Evolutionary conservation across 2,888 invertebrate species (phyloP), one percentile per base, ranked within the genome.

Genomic region (Apodemia mormo): DNA sequence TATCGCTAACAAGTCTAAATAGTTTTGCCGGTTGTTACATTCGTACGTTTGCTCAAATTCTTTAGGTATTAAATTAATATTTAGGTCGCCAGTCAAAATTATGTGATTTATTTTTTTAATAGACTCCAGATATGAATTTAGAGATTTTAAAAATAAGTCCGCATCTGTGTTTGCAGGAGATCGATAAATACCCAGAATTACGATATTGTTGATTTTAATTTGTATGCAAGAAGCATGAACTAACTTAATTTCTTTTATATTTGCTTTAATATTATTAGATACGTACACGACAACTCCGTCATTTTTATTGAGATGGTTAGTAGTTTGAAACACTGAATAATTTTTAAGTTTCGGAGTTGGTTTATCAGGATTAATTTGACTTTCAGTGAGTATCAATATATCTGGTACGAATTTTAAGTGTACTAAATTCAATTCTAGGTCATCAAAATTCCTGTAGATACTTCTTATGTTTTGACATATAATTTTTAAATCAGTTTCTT

Each of bases 141-240:
- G 52, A 9, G 67, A 73, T 33, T 49, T 66, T 33, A 71, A 52
- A 56, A 71, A 72, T 43, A 58, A 30, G 1, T 12, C 10, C 10
- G 70, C 70, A 29, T 67, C 69, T 9, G 37, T 45, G 22, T 65
- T 43, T 2, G 70, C 69, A 1, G 72, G 72, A 37, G 72, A 72
- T 1, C 72, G 70, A 49, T 72, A 70, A 29, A 73, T 66, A 66
- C 72, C 70, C 22, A 73, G 37, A 6, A 73, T 45, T 10, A 22
- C 66, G n/a, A 33, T 69, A 54, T 73, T 71, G 6, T 22, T 7
- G 1, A 71, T 43, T 29, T 68, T 12, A 22, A 72, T 8, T 29
- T 73, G 66, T 45, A 73, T 14, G 22, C 73, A 71, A 7, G 72
- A 71, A 0, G 73, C 70, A 37, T 71, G 65, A 37, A 7, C 29